A percentile compares a stretch with the other conserved stretches of the same genome.
Conservation (phyloP, 64 coral and sea anemone genomes). For the Pocillopora verrucosa region DNA sequence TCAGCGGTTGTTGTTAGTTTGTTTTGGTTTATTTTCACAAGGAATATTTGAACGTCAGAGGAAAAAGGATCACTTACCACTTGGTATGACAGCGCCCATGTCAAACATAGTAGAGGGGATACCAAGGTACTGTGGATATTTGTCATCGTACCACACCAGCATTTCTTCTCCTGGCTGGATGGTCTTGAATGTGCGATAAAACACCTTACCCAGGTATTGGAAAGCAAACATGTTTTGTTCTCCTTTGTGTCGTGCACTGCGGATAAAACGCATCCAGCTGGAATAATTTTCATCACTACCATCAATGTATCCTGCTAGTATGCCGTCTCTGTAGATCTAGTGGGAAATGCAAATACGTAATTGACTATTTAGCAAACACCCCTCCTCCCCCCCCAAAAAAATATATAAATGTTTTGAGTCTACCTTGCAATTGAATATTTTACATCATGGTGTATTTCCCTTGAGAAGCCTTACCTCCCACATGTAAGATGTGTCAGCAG, state of each 20-base stretch:
- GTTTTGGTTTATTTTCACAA: neutral
- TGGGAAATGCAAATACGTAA: neutral
- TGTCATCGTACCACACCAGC: constrained; percentile 66
- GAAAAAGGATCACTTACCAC: neutral
- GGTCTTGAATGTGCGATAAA: constrained; percentile 48
- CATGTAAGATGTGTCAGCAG: constrained; percentile 68
- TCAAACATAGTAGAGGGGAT: constrained; percentile 29
- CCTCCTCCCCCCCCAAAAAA: too few relatives aligned
- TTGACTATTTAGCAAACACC: too few relatives aligned
- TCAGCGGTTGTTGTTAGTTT: neutral
- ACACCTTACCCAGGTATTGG: constrained; percentile 60
- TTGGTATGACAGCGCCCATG: neutral
- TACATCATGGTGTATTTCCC: too few relatives aligned
- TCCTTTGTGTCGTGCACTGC: constrained; percentile 23
- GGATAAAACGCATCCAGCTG: constrained; percentile 73
- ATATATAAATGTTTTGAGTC: neutral
- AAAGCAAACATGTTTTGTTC: constrained; percentile 71
- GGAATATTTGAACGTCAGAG: too few relatives aligned
- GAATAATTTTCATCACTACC: constrained; percentile 51
- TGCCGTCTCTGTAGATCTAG: constrained; percentile 56
- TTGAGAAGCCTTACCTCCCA: constrained; percentile 58
- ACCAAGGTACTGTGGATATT: constrained; percentile 51
- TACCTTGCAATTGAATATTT: neutral
- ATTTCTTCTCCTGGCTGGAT: constrained; percentile 62
- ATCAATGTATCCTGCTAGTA: constrained; percentile 44